These are phyloP conservation scores for Leguminivora glycinivorella DNA, from an alignment of 1,140 invertebrate genomes.

Conservation along the genomic window DNA sequence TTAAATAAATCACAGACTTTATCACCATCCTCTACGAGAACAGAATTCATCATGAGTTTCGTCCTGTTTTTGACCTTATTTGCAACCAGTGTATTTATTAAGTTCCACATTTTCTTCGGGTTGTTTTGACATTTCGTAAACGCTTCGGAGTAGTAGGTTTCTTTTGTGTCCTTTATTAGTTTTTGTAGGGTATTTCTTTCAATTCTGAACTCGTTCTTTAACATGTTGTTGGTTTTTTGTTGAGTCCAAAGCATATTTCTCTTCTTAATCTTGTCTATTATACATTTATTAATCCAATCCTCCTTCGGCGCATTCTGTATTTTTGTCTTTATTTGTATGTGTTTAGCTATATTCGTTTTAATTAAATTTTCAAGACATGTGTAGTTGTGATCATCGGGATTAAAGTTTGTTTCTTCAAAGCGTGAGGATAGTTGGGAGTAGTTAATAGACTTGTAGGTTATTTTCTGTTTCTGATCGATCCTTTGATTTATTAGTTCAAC, in stretches of 20 bases:
- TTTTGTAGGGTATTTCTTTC: background rate
- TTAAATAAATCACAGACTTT: background rate
- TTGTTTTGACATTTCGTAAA: background rate
- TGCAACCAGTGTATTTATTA: too few relatives aligned
- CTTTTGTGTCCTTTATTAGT: background rate
- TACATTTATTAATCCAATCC: background rate
- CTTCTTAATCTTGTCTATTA: background rate
- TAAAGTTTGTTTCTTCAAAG: background rate
- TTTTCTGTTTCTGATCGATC: background rate
- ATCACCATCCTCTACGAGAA: background rate
- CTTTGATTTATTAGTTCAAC: background rate
- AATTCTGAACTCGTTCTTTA: background rate
- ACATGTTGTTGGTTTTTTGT: background rate
- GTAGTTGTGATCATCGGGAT: background rate
- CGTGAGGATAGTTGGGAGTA: background rate
- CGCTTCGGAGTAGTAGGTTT: background rate
- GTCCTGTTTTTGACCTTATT: background rate
- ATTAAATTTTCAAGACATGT: background rate
- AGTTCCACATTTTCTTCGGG: slow-evolving; percentile 8
- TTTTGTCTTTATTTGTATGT: background rate
- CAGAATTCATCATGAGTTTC: background rate
- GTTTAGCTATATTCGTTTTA: background rate
- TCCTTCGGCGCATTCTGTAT: background rate
- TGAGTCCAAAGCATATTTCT: background rate
- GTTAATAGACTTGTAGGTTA: background rate